Evolutionary conservation across 2,797 vertebrate genomes (phyloP).

Genomic region (Danio kyathit): DNA sequence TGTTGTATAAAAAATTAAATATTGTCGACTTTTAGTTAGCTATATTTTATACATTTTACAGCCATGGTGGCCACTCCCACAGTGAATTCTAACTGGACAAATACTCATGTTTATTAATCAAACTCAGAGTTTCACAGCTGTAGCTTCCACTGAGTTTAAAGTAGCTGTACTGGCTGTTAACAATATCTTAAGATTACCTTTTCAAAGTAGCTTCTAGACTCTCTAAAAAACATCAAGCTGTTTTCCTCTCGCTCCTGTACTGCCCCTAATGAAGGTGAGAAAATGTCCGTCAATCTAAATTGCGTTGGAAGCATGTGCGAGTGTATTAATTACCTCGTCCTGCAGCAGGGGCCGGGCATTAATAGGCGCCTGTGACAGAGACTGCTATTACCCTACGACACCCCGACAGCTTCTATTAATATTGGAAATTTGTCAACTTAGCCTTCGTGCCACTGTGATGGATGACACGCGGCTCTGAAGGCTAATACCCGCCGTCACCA

Average conservation of each 20-base stretch:
- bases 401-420: conserved; percentile 82
- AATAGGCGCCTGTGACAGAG: conserved; percentile 80
- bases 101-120: conserved; percentile 1
- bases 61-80: neutral
- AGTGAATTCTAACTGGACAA: neutral
- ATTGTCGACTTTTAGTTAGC: too few relatives aligned
- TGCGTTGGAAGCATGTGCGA: conserved; percentile 70
- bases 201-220: conserved; percentile 13
- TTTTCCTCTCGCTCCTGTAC: neutral
- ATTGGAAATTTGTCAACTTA: conserved; percentile 84
- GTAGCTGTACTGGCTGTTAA: neutral
- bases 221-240: neutral
- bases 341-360: conserved; percentile 77
- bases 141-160: neutral
- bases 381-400: conserved; percentile 79
- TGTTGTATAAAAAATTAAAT: too few relatives aligned
- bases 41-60: neutral
- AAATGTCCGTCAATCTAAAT: conserved; percentile 40
- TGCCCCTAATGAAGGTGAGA: conserved; percentile 17
- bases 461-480: conserved; percentile 65
- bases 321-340: conserved; percentile 80
- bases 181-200: neutral
- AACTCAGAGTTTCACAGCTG: neutral
- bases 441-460: conserved; percentile 71
- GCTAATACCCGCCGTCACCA: conserved; percentile 54